A percentile compares a stretch with the other conserved stretches of the same genome.
phyloP scores from a whole-genome alignment of 1,140 invertebrate species.

The Atopsyche davidsoni region DNA sequence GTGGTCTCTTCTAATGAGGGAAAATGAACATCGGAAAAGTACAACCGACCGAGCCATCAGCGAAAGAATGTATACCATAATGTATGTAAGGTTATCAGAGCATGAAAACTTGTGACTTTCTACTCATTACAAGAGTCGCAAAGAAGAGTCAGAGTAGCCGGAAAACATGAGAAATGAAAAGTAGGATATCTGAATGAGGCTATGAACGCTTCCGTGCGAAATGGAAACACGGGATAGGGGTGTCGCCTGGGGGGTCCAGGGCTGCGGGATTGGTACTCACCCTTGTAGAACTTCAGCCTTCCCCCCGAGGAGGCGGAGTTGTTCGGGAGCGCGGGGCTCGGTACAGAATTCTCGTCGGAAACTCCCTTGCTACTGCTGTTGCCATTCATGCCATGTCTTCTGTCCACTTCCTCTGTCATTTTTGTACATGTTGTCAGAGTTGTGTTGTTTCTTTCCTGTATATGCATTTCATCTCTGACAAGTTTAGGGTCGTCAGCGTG shows the following conservation, averaged over 20 bases:
- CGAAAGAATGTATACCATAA: neutral
- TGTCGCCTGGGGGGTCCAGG: neutral
- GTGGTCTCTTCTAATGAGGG: too few relatives aligned
- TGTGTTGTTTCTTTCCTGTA: slow-evolving; percentile 50
- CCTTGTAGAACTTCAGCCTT: slow-evolving; percentile 58
- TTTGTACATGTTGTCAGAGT: slow-evolving; percentile 59
- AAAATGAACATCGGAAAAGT: neutral
- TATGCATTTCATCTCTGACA: slow-evolving; percentile 49
- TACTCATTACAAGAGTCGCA: slow-evolving; percentile 22
- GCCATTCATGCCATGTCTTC: slow-evolving; percentile 57
- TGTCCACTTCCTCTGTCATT: slow-evolving; percentile 59
- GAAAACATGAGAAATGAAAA: slow-evolving; percentile 7
- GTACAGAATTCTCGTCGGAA: slow-evolving; percentile 10
- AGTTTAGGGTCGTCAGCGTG: slow-evolving; percentile 13
- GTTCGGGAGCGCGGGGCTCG: slow-evolving; percentile 7
- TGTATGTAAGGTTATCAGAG: slow-evolving; percentile 44
- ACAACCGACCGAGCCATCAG: too few relatives aligned
- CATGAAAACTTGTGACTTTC: slow-evolving; percentile 49
- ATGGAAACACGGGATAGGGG: neutral
- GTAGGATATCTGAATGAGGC: neutral
- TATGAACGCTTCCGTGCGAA: neutral
- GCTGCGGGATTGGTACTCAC: slow-evolving; percentile 31
- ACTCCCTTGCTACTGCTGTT: slow-evolving; percentile 46
- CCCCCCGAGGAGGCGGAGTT: slow-evolving; percentile 38
- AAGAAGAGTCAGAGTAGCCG: slow-evolving; percentile 10